Evolutionary conservation across 2,113 vertebrate genomes (phyloP), one percentile per base, ranked within the genome.

Genomic region (Heterotis niloticus): DNA sequence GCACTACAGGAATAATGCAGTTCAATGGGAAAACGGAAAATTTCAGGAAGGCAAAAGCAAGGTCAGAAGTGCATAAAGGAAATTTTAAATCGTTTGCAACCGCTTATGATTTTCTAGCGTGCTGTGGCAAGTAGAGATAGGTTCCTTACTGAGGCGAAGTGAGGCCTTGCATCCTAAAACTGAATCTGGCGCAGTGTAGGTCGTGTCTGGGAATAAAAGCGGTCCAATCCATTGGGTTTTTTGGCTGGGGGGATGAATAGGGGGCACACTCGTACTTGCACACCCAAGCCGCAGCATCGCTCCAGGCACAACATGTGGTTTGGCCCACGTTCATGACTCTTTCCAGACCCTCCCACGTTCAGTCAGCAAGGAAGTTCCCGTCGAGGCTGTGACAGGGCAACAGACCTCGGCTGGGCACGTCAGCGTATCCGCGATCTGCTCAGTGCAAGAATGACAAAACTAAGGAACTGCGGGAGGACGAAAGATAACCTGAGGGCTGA

Each of bases 1-100:
- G 5, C 69, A 72, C 34, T 44, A 17, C 52, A 44, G 69, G 69
- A 69, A 69, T 29, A 67, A 44, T 34, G 23, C n/a, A 0, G 12
- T 18, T 51, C n/a, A 64, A 51, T 7, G 17, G 5, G 51, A 44
- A 29, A n/a, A n/a, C n/a, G n/a, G n/a, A n/a, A n/a, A n/a, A n/a
- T n/a, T 57, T 74, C 71, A 74, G 51, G 51, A 28, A 1, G 10
- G 70, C n/a, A n/a, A 12, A 54, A 57, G 14, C 17, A 59, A 64
- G 59, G 74, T 64, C 59, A 1, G 74, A 13, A 60, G 13, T 62
- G 54, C 59, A 18, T 0, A 11, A 26, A 62, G 74, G 29, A 75
- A 75, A 75, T 75, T 13, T 75, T 26, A 75, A 64, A 75, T 64
- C 56, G 62, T 64, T 75, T 75, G 26, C 17, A 57, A 64, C 24